Evolutionary conservation across 2,113 vertebrate species (phyloP).

Genomic region (Mormyrus iriodes): DNA sequence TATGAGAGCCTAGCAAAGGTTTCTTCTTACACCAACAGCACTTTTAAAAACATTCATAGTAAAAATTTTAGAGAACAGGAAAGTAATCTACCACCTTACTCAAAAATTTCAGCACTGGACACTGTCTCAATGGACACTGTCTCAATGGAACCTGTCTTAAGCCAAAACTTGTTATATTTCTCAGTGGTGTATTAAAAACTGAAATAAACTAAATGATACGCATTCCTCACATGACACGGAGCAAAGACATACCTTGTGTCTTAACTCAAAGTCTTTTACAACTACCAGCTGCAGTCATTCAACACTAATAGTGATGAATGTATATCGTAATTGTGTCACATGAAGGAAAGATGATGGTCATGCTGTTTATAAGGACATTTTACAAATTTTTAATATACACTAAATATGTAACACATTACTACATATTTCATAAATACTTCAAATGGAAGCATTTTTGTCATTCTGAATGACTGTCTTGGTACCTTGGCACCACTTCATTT

Average conservation of each 20-base stretch:
- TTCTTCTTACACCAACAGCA: background rate
- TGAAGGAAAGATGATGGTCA: background rate
- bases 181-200: conserved; percentile 1
- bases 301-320: background rate
- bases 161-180: background rate
- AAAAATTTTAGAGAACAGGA: background rate
- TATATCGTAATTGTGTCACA: background rate
- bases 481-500: background rate
- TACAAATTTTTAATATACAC: background rate
- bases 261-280: conserved; percentile 4
- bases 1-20: background rate
- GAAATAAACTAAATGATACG: background rate
- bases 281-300: background rate
- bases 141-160: background rate
- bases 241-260: conserved; percentile 13
- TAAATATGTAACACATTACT: background rate
- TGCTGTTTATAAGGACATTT: background rate
- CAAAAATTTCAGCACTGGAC: background rate
- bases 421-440: background rate
- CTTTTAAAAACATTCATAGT: background rate
- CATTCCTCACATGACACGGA: background rate
- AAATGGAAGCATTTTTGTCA: background rate
- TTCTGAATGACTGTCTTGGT: background rate
- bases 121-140: background rate
- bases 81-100: background rate